Base-by-base conservation (phyloP, 2,113 vertebrate genomes). In the Rhinolophus ferrumequinum region DNA sequence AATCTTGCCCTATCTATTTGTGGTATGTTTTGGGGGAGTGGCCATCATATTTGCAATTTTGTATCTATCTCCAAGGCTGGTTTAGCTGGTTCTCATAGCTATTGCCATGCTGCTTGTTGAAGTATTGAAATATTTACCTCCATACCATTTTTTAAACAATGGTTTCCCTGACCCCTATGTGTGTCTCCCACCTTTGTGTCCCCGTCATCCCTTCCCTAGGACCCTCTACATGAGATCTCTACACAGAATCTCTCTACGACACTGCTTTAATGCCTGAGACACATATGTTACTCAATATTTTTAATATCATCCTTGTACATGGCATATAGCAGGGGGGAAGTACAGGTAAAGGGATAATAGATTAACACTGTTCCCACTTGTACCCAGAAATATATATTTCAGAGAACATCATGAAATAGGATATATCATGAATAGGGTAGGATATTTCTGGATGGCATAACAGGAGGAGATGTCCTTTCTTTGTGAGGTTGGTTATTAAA, bases 401-500 rank as follows among this genome's bases (percentile, higher is more conserved):
- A 67, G 47, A 88, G 54, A 79, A 50, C 13, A n/a, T 0, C 19
- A 21, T 5, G 60, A n/a, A n/a, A n/a, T n/a, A n/a, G n/a, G n/a
- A n/a, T n/a, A n/a, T n/a, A n/a, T n/a, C n/a, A n/a, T n/a, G n/a
- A n/a, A n/a, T n/a, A n/a, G n/a, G 47, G 75, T 54, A 52, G 54
- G 35, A 10, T 66, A 24, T 69, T 88, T 72, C 85, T 84, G 67
- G n/a, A 67, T 79, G 44, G 30, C 22, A 75, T 97, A 96, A 66
- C 38, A 0, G 41, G 70, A 82, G 22, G 79, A 97, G 75, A 95
- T 54, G 83, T 69, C 73, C 96, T 97, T 97, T 98, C 96, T 67
- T 54, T 95, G 41, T 87, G 69, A 95, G 64, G 62, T 72, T 86
- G 97, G 95, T 76, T 97, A 76, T 79, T 97, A 90, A 98, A 97